A percentile compares a stretch with the other conserved stretches of the same genome.
phyloP scores from a whole-genome alignment of 2,113 vertebrate species.

The Lynx canadensis region DNA sequence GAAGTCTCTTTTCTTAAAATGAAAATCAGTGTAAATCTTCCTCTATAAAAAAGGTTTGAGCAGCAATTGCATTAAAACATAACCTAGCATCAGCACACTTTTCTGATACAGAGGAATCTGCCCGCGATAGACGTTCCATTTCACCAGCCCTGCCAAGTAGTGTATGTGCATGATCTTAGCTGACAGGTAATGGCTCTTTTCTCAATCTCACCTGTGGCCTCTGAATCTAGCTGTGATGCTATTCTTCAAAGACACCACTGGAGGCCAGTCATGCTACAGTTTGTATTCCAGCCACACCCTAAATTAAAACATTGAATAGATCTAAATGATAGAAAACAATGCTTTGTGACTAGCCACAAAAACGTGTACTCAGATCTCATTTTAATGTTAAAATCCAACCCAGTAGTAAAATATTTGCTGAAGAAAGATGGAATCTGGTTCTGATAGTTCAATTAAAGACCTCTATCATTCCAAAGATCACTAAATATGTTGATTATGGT shows the following conservation, averaged over 20 bases:
- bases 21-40: background rate
- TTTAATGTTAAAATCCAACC: background rate
- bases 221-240: background rate
- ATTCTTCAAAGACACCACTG: conserved; percentile 62
- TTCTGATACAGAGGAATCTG: background rate
- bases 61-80: background rate
- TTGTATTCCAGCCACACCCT: conserved; percentile 49
- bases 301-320: background rate
- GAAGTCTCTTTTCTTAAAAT: background rate
- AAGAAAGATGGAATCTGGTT: background rate
- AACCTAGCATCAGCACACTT: background rate
- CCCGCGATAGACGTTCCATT: background rate
- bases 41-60: background rate
- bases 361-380: background rate
- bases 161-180: fast-evolving
- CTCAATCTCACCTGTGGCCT: background rate
- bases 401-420: background rate
- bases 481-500: background rate
- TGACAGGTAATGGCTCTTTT: background rate
- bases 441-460: background rate
- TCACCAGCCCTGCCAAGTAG: background rate
- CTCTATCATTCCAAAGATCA: background rate
- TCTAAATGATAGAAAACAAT: background rate
- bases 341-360: background rate
- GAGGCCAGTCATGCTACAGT: conserved; percentile 74